Evolutionary conservation across 1,140 invertebrate genomes (phyloP).

Genomic region (Rhagoletis zephyria): DNA sequence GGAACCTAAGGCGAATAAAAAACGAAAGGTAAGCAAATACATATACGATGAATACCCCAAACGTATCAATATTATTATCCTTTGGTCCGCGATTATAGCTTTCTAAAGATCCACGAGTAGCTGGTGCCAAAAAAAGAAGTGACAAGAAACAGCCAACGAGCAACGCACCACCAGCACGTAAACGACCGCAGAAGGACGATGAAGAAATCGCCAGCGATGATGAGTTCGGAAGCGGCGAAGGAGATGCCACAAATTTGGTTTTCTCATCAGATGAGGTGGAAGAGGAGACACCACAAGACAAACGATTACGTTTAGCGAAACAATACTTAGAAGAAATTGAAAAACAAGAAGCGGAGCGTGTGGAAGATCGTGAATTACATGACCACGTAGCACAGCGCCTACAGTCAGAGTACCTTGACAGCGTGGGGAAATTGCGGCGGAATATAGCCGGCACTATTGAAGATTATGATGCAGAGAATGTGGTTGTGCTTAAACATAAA

Average conservation of each 20-base stretch:
- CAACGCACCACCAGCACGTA: conserved; percentile 63
- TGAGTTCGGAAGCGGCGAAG: conserved; percentile 69
- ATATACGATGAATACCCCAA: background rate
- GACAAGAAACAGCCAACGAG: conserved; percentile 48
- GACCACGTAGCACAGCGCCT: conserved; percentile 82
- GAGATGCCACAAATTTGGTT: conserved; percentile 74
- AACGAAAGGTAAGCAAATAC: conserved; percentile 74
- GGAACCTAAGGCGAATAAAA: conserved; percentile 75
- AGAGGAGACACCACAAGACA: conserved; percentile 90
- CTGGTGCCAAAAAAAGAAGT: conserved; percentile 58
- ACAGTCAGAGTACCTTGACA: conserved; percentile 88
- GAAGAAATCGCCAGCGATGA: conserved; percentile 76
- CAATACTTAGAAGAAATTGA: conserved; percentile 90
- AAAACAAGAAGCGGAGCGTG: conserved; percentile 83
- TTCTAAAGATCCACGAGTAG: conserved; percentile 69
- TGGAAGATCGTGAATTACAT: conserved; percentile 80
- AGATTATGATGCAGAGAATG: conserved; percentile 73
- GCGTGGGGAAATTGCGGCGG: conserved; percentile 84
- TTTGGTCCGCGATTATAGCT: conserved; percentile 59
- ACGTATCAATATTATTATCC: background rate
- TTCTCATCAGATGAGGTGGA: conserved; percentile 78
- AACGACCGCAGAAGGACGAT: conserved; percentile 68
- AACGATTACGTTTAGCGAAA: conserved; percentile 89
- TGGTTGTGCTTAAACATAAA: conserved; percentile 78
- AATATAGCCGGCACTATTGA: conserved; percentile 81